A percentile compares a stretch with the other conserved stretches of the same genome.
Conservation (phyloP, 2,797 vertebrate genomes). For the Pseudocheirus occidentalis region DNA sequence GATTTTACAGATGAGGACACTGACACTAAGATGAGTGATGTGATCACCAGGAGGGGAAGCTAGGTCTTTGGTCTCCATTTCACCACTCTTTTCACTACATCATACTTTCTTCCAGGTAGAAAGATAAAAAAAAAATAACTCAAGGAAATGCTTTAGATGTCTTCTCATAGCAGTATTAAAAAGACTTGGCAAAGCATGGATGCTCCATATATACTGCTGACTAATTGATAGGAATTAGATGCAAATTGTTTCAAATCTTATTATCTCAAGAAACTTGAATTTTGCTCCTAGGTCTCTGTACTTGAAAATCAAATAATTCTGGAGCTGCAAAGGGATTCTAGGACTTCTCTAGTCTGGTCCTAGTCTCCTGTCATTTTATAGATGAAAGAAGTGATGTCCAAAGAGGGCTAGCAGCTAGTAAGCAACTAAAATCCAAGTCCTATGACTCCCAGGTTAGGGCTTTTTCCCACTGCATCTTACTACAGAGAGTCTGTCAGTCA, state of each 20-base stretch:
- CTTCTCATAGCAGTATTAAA: not conserved
- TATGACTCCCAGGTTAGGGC: not conserved
- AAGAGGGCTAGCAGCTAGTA: not conserved
- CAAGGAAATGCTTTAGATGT: not conserved
- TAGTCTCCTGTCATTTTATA: not conserved
- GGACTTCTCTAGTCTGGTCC: not conserved
- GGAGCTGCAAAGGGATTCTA: not conserved
- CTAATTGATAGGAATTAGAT: not conserved
- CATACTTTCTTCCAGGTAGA: not conserved
- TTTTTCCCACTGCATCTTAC: not conserved
- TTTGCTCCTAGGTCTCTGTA: not conserved
- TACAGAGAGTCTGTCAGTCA: not conserved
- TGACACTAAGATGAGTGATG: not conserved
- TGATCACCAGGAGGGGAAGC: not conserved
- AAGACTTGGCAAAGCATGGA: not conserved
- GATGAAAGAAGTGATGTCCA: not conserved
- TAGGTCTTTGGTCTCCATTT: not conserved
- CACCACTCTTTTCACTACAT: not conserved
- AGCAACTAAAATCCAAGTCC: not conserved
- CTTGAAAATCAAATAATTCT: not conserved
- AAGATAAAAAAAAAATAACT: not conserved
- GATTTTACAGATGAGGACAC: not conserved
- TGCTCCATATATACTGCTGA: not conserved
- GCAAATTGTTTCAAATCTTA: not conserved
- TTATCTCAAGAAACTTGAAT: not conserved